Evolutionary conservation across 2,113 vertebrate species (phyloP).

Genomic region (human (Homo sapiens)): GRCh38 chr6:32367501-32368000

Average conservation of each 20-base stretch:
- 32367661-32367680: not conserved
- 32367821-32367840: not conserved
- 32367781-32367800: not conserved
- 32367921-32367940: slow-evolving; percentile 63
- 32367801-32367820: not conserved
- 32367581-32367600: not conserved
- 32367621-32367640: not conserved
- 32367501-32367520: not conserved
- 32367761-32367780: not conserved
- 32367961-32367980: not conserved
- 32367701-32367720: not conserved
- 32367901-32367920: not conserved
- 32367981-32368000: slow-evolving; percentile 30
- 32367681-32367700: not conserved
- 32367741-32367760: slow-evolving; percentile 15
- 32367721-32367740: not conserved
- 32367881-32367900: not conserved
- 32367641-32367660: slow-evolving; percentile 3
- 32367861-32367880: not conserved
- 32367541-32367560: not conserved
- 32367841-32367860: not conserved
- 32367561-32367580: slow-evolving; percentile 10
- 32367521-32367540: not conserved
- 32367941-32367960: slow-evolving; percentile 71
- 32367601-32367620: not conserved